phyloP scores from a whole-genome alignment of 2,113 vertebrate species.

The Coracopsis vasa region DNA sequence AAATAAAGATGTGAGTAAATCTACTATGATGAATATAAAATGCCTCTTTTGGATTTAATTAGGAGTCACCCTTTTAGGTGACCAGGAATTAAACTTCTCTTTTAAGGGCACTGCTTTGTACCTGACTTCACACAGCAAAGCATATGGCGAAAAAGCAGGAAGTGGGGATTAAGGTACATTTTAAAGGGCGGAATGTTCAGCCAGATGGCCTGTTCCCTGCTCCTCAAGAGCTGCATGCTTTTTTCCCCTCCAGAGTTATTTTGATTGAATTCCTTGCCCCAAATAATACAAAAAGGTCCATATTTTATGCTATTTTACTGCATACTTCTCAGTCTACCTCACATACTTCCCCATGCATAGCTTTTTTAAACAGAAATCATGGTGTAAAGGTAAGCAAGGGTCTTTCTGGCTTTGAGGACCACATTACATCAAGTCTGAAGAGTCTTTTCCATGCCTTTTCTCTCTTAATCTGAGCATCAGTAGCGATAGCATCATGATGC shows the following conservation, averaged over 20 bases:
- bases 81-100: conserved; percentile 28
- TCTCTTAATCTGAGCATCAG: neutral
- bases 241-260: neutral
- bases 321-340: neutral
- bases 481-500: neutral
- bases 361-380: neutral
- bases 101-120: conserved; percentile 41
- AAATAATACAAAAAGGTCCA: neutral
- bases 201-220: conserved; percentile 48
- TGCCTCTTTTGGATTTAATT: conserved; percentile 53
- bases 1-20: conserved; percentile 61
- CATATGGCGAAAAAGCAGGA: conserved; percentile 57
- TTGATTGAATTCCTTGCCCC: neutral
- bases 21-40: conserved; percentile 56
- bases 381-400: neutral
- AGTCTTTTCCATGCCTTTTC: neutral
- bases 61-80: conserved; percentile 49
- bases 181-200: conserved; percentile 39
- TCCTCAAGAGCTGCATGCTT: conserved; percentile 15
- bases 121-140: conserved; percentile 42
- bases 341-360: neutral
- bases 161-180: conserved; percentile 64
- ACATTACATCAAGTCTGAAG: neutral
- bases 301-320: neutral
- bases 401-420: neutral